Conservation (phyloP, 2,797 vertebrate species). For the Chrysolophus pictus region DNA sequence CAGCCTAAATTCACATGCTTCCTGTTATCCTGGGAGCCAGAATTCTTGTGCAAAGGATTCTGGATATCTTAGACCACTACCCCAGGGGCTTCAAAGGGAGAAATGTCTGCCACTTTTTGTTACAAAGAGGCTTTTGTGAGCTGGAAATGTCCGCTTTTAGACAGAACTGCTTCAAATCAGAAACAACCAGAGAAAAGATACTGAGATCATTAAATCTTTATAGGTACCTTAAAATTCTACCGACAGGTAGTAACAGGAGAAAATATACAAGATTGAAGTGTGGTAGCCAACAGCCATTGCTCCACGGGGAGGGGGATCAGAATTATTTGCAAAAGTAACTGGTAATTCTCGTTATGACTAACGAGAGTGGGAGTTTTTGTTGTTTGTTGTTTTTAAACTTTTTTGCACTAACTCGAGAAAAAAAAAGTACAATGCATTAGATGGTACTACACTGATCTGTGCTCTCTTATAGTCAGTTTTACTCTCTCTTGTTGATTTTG, state of each 20-base stretch:
- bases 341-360: neutral
- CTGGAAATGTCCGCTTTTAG: neutral
- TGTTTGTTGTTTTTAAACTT: neutral
- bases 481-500: neutral
- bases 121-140: neutral
- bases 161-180: neutral
- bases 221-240: slow-evolving; percentile 10
- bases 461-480: slow-evolving; percentile 16
- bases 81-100: neutral
- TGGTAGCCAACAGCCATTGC: neutral
- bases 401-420: neutral
- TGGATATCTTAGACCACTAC: neutral
- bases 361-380: neutral
- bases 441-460: neutral
- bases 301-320: neutral
- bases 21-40: neutral
- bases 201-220: slow-evolving; percentile 17
- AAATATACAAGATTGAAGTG: neutral
- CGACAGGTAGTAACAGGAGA: neutral
- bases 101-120: neutral
- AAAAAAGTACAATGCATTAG: neutral
- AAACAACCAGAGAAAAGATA: slow-evolving; percentile 9
- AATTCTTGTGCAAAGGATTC: neutral
- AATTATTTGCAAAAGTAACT: neutral
- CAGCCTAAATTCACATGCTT: neutral